Percentiles rank a stretch among this genome's conserved stretches.
Conservation (phyloP, 2,888 invertebrate genomes). For the Apotomis turbidana region DNA sequence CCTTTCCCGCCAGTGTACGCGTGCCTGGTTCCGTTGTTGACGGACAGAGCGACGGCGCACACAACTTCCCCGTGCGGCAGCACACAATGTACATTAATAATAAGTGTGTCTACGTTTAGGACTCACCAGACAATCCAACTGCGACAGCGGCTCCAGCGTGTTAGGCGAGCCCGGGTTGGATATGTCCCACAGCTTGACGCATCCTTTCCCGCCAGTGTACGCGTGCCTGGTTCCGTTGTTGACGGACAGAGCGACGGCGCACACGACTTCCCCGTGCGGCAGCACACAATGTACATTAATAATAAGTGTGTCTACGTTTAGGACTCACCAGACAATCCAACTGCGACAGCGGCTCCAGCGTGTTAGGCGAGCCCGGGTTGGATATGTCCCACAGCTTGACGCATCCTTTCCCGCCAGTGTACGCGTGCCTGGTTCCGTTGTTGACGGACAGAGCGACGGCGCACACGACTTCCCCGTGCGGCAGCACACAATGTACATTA, state of each 20-base stretch:
- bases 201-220: conserved; percentile 99
- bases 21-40: conserved; percentile 76
- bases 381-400: conserved; percentile 99
- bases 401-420: conserved; percentile 98
- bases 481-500: too few relatives aligned
- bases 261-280: too few relatives aligned
- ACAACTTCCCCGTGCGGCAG: too few relatives aligned
- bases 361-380: conserved; percentile 91
- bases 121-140: conserved; percentile 93
- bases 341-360: conserved; percentile 95
- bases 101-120: too few relatives aligned
- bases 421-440: conserved; percentile 90
- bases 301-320: too few relatives aligned
- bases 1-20: conserved; percentile 99
- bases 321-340: conserved; percentile 91
- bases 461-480: too few relatives aligned
- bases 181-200: conserved; percentile 98
- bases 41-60: too few relatives aligned
- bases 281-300: too few relatives aligned
- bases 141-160: conserved; percentile 94
- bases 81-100: too few relatives aligned
- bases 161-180: conserved; percentile 92
- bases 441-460: too few relatives aligned
- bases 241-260: too few relatives aligned
- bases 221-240: conserved; percentile 88